Evolutionary conservation across 2,113 vertebrate species (phyloP).

Genomic region (Apteryx owenii): DNA sequence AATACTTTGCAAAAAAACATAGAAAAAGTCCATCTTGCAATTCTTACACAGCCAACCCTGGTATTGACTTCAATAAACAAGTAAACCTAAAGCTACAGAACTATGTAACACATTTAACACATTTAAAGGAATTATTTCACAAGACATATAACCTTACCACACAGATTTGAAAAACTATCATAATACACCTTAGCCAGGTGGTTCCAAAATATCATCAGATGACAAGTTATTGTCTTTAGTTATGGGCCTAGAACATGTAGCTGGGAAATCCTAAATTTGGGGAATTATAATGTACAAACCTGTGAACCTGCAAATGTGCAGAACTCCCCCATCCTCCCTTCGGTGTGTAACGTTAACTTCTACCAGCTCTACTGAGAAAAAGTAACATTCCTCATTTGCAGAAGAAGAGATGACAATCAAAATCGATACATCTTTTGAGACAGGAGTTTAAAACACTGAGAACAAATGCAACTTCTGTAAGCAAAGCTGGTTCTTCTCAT

Average conservation of each 20-base stretch:
- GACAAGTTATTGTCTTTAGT: background rate
- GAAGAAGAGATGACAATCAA: background rate
- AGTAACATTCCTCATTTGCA: background rate
- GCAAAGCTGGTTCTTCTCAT: background rate
- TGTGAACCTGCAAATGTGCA: background rate
- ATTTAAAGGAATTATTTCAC: background rate
- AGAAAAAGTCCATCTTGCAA: background rate
- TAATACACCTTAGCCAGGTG: background rate
- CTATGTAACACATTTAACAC: background rate
- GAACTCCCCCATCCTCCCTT: background rate
- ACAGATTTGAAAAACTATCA: background rate
- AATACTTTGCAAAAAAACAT: background rate
- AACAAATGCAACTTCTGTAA: background rate
- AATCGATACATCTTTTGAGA: background rate
- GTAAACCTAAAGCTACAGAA: background rate
- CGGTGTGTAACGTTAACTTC: background rate
- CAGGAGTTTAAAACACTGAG: background rate
- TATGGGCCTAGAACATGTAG: background rate
- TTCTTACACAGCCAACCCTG: background rate
- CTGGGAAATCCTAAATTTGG: background rate
- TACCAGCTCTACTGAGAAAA: background rate
- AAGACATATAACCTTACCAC: background rate
- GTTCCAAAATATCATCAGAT: background rate
- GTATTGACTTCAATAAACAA: background rate
- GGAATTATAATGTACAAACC: background rate